Conservation (phyloP, 2,113 vertebrate species). For the Sebastes fasciatus region DNA sequence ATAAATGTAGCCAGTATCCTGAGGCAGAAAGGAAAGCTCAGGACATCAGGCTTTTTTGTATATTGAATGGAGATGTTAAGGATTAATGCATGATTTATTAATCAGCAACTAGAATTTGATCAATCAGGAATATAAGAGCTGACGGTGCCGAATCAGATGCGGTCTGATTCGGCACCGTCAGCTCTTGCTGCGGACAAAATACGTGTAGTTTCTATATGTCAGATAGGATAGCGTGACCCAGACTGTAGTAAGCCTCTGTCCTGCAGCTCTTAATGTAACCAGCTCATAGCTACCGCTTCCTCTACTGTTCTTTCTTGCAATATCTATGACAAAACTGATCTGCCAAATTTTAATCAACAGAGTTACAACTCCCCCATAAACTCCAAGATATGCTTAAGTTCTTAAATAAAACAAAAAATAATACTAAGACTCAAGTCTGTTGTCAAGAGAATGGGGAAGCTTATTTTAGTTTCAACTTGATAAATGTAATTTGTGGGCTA, state of each 20-base stretch:
- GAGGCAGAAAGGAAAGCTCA: not conserved
- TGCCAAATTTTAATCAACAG: not conserved
- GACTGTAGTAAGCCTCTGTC: too few relatives aligned
- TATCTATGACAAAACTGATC: not conserved
- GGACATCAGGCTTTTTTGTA: not conserved
- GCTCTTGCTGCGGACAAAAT: not conserved
- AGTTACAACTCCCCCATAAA: not conserved
- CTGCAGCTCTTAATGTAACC: not conserved
- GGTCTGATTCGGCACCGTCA: too few relatives aligned
- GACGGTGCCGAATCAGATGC: not conserved
- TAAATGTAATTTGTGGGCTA: too few relatives aligned
- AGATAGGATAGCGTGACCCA: not conserved
- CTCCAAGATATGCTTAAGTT: not conserved
- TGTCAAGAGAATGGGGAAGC: too few relatives aligned
- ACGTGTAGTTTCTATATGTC: not conserved
- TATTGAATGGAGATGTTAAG: conserved; percentile 8
- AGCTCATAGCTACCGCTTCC: not conserved
- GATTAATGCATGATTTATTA: conserved; percentile 4
- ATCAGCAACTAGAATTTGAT: conserved; percentile 8
- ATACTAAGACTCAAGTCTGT: too few relatives aligned
- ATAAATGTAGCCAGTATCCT: not conserved
- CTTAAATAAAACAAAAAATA: too few relatives aligned
- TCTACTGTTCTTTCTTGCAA: not conserved
- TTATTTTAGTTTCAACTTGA: too few relatives aligned
- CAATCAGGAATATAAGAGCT: not conserved